Conservation (phyloP, 1,140 invertebrate genomes). For the Brachionus koreanus region DNA sequence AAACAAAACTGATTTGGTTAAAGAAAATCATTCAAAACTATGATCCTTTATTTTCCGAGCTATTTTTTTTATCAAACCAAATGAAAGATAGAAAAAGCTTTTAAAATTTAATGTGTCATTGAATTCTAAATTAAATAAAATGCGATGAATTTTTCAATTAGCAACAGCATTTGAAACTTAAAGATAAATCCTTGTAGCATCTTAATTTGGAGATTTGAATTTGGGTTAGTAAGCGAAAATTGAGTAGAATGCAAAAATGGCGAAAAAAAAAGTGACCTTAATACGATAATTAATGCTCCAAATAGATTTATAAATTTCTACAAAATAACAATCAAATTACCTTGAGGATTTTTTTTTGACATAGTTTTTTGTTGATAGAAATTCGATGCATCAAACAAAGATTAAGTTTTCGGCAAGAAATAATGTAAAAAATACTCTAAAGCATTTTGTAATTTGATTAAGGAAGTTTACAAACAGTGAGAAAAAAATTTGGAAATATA, state of each 20-base stretch:
- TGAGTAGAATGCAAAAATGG: background rate
- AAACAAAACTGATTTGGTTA: background rate
- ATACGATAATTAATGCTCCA: background rate
- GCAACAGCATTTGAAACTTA: background rate
- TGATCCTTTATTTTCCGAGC: no score
- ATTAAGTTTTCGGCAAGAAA: background rate
- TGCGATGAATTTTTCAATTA: background rate
- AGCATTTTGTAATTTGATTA: background rate
- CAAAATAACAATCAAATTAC: background rate
- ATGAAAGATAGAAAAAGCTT: background rate
- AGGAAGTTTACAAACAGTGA: background rate
- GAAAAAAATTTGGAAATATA: background rate
- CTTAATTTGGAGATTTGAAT: background rate
- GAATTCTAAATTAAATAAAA: background rate
- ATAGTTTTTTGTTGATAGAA: constrained; percentile 2
- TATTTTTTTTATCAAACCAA: background rate
- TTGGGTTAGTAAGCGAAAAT: background rate
- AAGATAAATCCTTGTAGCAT: background rate
- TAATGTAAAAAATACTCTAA: background rate
- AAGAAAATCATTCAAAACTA: no score
- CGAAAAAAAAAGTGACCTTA: background rate
- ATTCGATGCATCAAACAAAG: background rate
- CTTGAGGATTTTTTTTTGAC: constrained; percentile 7
- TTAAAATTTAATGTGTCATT: background rate
- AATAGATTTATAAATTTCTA: background rate